Percentiles rank a stretch among this genome's conserved stretches.
These are phyloP conservation scores for Leucoraja ocellata DNA, from an alignment of 2,797 vertebrate genomes.

Conservation along the genomic window DNA sequence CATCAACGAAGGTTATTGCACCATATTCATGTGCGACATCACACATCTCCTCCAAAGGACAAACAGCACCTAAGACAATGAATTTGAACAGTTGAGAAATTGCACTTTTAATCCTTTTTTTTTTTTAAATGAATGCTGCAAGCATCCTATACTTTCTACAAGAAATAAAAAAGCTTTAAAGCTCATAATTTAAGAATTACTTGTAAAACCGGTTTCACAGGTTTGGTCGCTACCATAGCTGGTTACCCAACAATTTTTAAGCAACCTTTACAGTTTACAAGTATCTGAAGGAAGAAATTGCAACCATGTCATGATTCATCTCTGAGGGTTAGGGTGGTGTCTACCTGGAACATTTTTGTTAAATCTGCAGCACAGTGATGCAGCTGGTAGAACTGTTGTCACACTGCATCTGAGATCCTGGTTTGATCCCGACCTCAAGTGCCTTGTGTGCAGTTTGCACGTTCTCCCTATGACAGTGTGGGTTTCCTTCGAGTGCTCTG, in stretches of 20 bases:
- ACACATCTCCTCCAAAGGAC: slow-evolving; percentile 87
- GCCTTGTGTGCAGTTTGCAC: too few species aligned
- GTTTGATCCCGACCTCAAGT: too few species aligned
- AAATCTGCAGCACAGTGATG: too few species aligned
- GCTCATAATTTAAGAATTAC: background rate
- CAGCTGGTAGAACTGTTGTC: too few species aligned
- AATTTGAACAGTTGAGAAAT: background rate
- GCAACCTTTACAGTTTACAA: background rate
- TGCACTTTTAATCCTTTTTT: background rate
- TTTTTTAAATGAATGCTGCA: background rate
- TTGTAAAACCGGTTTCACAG: background rate
- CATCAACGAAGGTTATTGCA: slow-evolving; percentile 90
- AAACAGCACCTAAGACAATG: slow-evolving; percentile 74
- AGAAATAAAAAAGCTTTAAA: background rate
- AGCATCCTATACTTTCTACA: background rate
- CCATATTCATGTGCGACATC: slow-evolving; percentile 84
- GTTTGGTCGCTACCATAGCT: background rate
- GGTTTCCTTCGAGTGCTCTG: too few species aligned
- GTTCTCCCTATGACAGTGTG: too few species aligned
- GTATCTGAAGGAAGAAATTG: background rate
- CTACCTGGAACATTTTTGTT: too few species aligned
- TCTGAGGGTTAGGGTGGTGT: background rate
- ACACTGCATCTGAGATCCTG: too few species aligned
- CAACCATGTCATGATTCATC: background rate
- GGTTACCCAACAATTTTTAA: background rate